Conservation (phyloP, 2,113 vertebrate species). For the Nycticorax nycticorax region DNA sequence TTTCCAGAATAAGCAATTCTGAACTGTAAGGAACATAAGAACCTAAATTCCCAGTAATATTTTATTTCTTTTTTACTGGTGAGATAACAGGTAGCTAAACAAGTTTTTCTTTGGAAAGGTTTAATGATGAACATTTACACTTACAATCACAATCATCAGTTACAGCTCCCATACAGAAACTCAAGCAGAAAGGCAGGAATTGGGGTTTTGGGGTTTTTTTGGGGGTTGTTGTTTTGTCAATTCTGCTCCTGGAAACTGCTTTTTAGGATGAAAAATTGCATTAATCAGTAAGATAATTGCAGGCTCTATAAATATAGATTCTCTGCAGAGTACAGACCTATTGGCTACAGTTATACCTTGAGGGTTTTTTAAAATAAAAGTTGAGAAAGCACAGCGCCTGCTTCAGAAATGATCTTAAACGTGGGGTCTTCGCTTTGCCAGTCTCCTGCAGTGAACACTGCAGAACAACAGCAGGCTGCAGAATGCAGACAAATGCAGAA, state of each 20-base stretch:
- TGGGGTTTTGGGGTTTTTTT: not conserved
- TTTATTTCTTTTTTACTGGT: not conserved
- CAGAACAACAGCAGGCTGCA: not conserved
- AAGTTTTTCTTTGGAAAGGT: not conserved
- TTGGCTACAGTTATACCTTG: not conserved
- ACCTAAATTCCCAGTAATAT: not conserved
- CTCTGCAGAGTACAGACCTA: not conserved
- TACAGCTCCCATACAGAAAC: not conserved
- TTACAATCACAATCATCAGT: not conserved
- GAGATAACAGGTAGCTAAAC: not conserved
- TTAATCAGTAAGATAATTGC: not conserved
- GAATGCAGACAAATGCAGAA: constrained; percentile 17
- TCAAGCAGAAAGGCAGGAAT: not conserved
- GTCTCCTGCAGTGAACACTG: not conserved
- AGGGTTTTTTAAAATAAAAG: not conserved
- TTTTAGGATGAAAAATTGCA: not conserved
- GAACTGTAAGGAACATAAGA: not conserved
- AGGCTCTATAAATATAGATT: not conserved
- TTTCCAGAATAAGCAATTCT: not conserved
- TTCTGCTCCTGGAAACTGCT: not conserved
- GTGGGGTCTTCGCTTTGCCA: not conserved
- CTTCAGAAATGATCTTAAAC: not conserved
- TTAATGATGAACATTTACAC: not conserved
- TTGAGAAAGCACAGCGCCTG: not conserved
- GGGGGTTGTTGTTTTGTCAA: not conserved